These are phyloP conservation scores for Pithys albifrons DNA, from an alignment of 2,113 vertebrate genomes.

Conservation along the genomic window DNA sequence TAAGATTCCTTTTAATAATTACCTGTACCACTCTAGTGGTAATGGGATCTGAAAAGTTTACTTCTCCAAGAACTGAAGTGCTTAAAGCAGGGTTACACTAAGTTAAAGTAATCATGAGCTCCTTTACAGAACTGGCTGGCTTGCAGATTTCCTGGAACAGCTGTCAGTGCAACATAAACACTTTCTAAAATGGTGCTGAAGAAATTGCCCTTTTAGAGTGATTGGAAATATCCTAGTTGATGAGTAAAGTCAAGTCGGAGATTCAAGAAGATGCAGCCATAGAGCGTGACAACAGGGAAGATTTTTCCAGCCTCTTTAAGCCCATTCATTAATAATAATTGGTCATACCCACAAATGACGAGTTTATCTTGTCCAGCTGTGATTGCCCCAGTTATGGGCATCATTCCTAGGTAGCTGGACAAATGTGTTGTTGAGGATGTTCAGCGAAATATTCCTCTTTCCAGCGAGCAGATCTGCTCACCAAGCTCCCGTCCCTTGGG, in stretches of 20 bases:
- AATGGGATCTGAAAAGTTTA: neutral
- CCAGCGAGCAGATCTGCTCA: accelerated
- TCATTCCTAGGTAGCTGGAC: neutral
- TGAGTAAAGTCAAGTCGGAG: neutral
- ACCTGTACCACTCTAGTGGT: neutral
- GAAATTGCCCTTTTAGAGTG: constrained; percentile 28
- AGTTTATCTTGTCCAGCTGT: neutral
- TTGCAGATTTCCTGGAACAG: constrained; percentile 37
- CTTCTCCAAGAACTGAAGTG: neutral
- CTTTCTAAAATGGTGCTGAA: constrained; percentile 37
- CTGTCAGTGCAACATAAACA: constrained; percentile 24
- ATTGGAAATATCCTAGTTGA: constrained; percentile 24
- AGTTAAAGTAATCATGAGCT: constrained; percentile 1
- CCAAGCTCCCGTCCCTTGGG: neutral
- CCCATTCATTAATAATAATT: neutral
- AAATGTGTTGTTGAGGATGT: neutral
- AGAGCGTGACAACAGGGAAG: neutral
- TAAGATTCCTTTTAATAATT: neutral
- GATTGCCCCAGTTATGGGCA: neutral
- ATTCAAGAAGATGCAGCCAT: neutral
- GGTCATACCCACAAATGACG: neutral
- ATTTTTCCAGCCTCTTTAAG: neutral
- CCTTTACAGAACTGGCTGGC: neutral
- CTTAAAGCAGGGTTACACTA: neutral
- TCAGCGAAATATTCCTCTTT: neutral